These are phyloP conservation scores for Drepana arcuata DNA, from an alignment of 1,140 invertebrate genomes.

Conservation along the genomic window DNA sequence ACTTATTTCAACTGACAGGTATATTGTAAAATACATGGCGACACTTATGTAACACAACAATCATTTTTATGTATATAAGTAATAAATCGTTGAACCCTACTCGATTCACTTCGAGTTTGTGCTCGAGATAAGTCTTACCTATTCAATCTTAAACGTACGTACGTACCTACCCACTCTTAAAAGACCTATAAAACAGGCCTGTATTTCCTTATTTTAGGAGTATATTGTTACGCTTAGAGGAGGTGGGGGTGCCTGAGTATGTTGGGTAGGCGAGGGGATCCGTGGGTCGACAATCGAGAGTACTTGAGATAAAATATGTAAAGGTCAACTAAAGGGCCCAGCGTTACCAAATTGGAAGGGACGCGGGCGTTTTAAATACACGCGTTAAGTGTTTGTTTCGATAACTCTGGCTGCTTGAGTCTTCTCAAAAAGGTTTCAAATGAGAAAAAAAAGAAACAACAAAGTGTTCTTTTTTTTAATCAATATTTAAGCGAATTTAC, in stretches of 20 bases:
- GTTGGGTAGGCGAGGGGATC: conserved; percentile 39
- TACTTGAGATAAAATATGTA: conserved; percentile 64
- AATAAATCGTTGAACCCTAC: conserved; percentile 24
- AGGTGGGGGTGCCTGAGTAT: conserved; percentile 33
- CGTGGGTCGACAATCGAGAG: conserved; percentile 53
- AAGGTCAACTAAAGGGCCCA: conserved; percentile 46
- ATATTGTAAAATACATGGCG: conserved; percentile 9
- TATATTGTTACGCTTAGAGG: conserved; percentile 17
- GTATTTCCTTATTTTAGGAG: conserved; percentile 24
- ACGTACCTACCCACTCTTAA: conserved; percentile 22
- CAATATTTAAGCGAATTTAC: no score
- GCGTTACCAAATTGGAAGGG: conserved; percentile 25
- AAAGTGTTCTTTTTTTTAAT: no score
- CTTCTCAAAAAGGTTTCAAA: no score
- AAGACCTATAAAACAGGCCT: conserved; percentile 27
- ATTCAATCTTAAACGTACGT: conserved; percentile 28
- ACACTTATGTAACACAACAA: conserved; percentile 14
- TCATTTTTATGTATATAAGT: conserved; percentile 10
- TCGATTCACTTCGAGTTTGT: conserved; percentile 40
- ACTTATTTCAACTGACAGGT: conserved; percentile 3
- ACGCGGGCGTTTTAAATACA: conserved; percentile 42
- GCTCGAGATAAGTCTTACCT: conserved; percentile 42
- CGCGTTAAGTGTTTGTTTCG: conserved; percentile 18
- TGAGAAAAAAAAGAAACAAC: no score
- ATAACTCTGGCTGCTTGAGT: conserved; percentile 9